Evolutionary conservation across 2,797 vertebrate genomes (phyloP).

Genomic region (Halcyon badia): DNA sequence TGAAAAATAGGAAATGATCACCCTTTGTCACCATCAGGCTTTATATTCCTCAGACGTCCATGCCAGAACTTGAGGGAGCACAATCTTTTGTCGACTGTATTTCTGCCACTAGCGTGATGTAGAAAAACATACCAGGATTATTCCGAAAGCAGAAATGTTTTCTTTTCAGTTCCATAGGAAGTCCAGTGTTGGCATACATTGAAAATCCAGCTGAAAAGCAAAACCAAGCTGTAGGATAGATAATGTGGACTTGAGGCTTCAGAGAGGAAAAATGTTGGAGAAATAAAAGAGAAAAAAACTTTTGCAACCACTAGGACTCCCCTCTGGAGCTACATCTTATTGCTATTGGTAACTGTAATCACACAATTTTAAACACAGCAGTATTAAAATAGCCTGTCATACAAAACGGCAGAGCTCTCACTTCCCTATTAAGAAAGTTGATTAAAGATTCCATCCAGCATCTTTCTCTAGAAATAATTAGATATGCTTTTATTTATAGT

Average conservation of each 20-base stretch:
- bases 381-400: constrained; percentile 54
- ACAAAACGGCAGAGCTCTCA: not conserved
- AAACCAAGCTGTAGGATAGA: constrained; percentile 29
- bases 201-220: constrained; percentile 57
- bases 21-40: constrained; percentile 67
- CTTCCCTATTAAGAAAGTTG: constrained; percentile 50
- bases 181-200: constrained; percentile 7
- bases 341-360: constrained; percentile 47
- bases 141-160: not conserved
- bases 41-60: constrained; percentile 28
- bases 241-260: constrained; percentile 53
- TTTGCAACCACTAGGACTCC: constrained; percentile 65
- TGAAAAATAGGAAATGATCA: constrained; percentile 34
- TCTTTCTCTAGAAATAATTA: constrained; percentile 64
- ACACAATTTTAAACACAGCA: constrained; percentile 44
- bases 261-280: constrained; percentile 62
- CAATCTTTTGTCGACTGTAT: not conserved
- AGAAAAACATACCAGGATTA: not conserved
- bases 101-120: not conserved
- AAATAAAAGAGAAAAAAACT: constrained; percentile 67
- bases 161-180: constrained; percentile 41
- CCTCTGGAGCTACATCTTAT: constrained; percentile 55
- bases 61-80: constrained; percentile 12
- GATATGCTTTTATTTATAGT: constrained; percentile 52
- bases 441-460: constrained; percentile 56